Evolutionary conservation across 2,888 invertebrate species (phyloP), one percentile per base, ranked within the genome.

Genomic region (Schrankia costaestrigalis): DNA sequence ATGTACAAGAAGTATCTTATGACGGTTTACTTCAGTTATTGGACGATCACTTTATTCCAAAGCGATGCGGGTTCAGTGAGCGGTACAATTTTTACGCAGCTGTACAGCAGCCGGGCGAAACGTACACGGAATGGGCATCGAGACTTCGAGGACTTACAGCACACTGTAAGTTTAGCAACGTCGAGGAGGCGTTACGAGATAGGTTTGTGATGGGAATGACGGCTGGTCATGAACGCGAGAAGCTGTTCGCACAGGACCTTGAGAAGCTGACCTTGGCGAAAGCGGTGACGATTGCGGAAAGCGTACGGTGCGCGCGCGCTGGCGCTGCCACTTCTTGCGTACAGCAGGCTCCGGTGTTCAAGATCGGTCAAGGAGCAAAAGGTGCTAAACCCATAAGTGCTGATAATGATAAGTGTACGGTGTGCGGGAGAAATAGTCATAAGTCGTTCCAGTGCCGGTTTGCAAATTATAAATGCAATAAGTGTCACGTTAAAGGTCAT

Each of bases 131-230:
- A 6, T 27, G 27, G 27, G 15, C 28, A 7, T 6, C 21, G 9
- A 23, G 28, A 19, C 5, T 28, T 11, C 26, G 33, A 12, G 22
- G 26, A 9, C 15, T 26, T 5, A 11, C 26, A 9, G 5, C 26
- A 6, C 26, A 14, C n/a, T 28, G 37, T 11, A 10, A 26, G 13
- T 19, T 25, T 21, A 23, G 26, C 12, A 28, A 5, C 59, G 19
- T 63, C 4, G 65, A 63, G 38, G 57, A 49, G 22, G 36, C 45
- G 12, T 11, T 38, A 13, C 15, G 42, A 0, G 56, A 61, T 29
- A 37, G 36, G 3, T 61, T 57, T 23, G 28, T 54, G 4, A 48
- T 57, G 41, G 54, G 52, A 19, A 51, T 55, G 57, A 15, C 19
- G 9, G 26, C 46, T 1, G 51, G 52, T 19, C 40, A 11, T 4